Evolutionary conservation across 2,888 invertebrate species (phyloP), one percentile per base, ranked within the genome.

Genomic region (Protophormia terraenovae): DNA sequence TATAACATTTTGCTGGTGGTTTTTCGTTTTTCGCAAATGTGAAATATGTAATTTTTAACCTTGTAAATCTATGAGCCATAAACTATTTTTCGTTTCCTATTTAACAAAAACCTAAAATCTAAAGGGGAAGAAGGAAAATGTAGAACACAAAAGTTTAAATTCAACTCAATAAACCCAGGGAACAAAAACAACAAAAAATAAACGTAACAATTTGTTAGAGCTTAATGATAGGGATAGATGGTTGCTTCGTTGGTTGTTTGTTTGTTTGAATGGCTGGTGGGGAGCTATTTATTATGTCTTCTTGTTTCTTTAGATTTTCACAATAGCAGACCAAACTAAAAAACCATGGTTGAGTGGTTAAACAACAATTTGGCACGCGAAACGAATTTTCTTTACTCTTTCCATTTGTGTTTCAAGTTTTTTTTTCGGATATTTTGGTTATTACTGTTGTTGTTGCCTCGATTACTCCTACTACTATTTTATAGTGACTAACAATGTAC

Each of bases 311-410:
- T n/a, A n/a, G n/a, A 47, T 45, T 22, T n/a, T n/a, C n/a, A 60
- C 29, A 55, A 62, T 32, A 47, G 29, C 55, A 69, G 27, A 69
- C 19, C 19, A 38, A 29, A 69, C 32, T 45, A 12, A 24, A 55
- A 80, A 62, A 41, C 58, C 41, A 75, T 79, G 82, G 45, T 78
- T 73, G 75, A 82, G 75, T 78, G 78, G 78, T 85, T 84, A 83
- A 76, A 82, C 80, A 79, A 60, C 80, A 78, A 85, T 80, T 86
- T 83, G 80, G 84, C 87, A 87, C 83, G 87, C 87, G 83, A 86
- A 83, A 55, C 58, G 38, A 73, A 75, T 71, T 86, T 86, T 86
- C 62, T 60, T 64, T 80, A 27, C 71, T 72, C 66, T 72, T 47
- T 45, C 27, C 53, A 38, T 55, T 47, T 19, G 5, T 3, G 24